Base-by-base conservation (phyloP, 2,888 invertebrate genomes). In the Rutpela maculata region DNA sequence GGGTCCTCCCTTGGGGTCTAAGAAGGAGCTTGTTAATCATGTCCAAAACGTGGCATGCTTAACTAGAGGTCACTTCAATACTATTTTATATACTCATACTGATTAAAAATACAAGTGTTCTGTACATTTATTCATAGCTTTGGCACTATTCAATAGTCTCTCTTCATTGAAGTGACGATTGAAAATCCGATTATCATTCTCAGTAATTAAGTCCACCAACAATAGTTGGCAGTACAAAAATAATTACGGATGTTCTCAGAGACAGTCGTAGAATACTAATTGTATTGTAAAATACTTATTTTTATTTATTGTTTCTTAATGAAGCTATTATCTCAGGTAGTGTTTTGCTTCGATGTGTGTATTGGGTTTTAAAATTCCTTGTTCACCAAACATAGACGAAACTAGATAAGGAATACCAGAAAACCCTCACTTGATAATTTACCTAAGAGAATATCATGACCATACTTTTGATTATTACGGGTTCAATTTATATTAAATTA, bases 11-110 rank as follows among this genome's bases (percentile, higher is more conserved):
- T 76, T 60, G 63, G 78, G 38, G 77, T 72, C 56, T 69, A 67
- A 35, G 65, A 80, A 78, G 80, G 79, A 71, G 79, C 74, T 79
- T 79, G 82, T 82, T 82, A 81, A 82, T 82, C 81, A 82, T 76
- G 78, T 68, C 81, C 81, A 74, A 82, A 82, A 77, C 77, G 75
- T 76, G 76, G 78, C 56, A 77, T 79, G 68, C 69, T 75, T 78
- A 76, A 67, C 73, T 59, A 68, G 73, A 71, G 78, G 80, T 80
- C 78, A 74, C 56, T 56, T 35, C 35, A 35, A 78, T 73, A 72
- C 73, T 73, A 59, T 66, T 67, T 74, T 77, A 70, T 65, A 75
- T 67, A 68, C 73, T 66, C 56, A 73, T 43, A 73, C 70, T 60
- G 73, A 77, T 75, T 35, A 80, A 76, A 78, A 67, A 70, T 65